Evolutionary conservation across 2,113 vertebrate genomes (phyloP), one percentile per base, ranked within the genome.

Genomic region (Rhabdornis inornatus): DNA sequence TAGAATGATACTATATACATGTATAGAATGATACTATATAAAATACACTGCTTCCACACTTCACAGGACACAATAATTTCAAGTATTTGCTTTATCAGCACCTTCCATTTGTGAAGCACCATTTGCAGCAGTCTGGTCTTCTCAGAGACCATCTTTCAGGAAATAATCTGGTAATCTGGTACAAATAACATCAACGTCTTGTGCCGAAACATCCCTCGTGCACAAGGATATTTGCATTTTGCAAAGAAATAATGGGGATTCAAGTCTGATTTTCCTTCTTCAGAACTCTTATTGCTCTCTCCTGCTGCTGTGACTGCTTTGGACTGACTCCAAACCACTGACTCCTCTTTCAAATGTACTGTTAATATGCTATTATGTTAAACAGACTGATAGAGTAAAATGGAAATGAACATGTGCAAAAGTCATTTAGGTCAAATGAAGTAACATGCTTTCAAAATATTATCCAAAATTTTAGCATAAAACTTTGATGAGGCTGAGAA

Each of bases 391-490:
- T 96, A 85, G 90, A 78, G 31, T 93, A 90, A 94, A 95, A 96
- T 96, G 90, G 88, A 96, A 96, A 95, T 88, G 93, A 95, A 95
- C 92, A 96, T 96, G 93, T 96, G 95, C 85, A 96, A 68, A 94
- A 96, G 95, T 95, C 93, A 97, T 96, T 97, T 94, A 96, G 96
- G 95, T 96, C 96, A 94, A 95, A 94, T 64, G 79, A 96, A 96
- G 94, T 93, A 97, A 96, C 87, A 94, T 86, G 92, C 90, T 96
- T 96, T 97, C 90, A 97, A 96, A 97, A 93, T 97, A 96, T 94
- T 96, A 96, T 92, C 95, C 88, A 94, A 94, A 95, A 96, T 96
- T 96, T 97, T 90, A 94, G 56, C 90, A 94, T 96, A 95, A 97
- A 95, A 96, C 93, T 97, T 97, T 93, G 94, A 97, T 96, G 95